phyloP scores from a whole-genome alignment of 2,113 vertebrate genomes.

The Toxostoma redivivum region DNA sequence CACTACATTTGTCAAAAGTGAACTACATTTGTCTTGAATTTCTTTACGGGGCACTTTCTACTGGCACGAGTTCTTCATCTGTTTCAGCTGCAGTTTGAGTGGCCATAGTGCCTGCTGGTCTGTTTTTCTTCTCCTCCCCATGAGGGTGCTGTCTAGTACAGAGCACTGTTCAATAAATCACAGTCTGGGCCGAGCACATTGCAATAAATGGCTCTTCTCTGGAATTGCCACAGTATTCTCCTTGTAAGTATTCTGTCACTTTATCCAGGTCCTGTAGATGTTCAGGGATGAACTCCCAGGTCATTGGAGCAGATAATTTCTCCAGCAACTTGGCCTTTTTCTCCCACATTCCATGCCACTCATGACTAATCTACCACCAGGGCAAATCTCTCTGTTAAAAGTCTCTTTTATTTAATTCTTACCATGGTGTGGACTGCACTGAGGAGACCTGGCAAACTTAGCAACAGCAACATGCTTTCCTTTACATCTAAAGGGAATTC shows the following conservation, averaged over 20 bases:
- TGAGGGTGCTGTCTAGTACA: neutral
- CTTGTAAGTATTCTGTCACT: neutral
- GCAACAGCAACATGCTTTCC: neutral
- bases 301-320: neutral
- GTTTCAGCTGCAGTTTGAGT: neutral
- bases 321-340: neutral
- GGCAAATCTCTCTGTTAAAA: neutral
- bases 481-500: neutral
- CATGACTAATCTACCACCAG: neutral
- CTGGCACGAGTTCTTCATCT: neutral
- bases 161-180: neutral
- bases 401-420: neutral
- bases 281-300: neutral
- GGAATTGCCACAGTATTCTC: neutral
- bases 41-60: neutral
- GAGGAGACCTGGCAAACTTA: neutral
- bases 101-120: neutral
- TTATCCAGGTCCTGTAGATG: neutral
- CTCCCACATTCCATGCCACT: neutral
- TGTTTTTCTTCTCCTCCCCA: neutral
- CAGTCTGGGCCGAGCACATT: neutral
- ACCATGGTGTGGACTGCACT: too few relatives aligned
- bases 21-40: neutral
- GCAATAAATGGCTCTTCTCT: neutral
- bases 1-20: too few relatives aligned